These are phyloP conservation scores for Verasper variegatus DNA, from an alignment of 2,113 vertebrate genomes.

Conservation along the genomic window DNA sequence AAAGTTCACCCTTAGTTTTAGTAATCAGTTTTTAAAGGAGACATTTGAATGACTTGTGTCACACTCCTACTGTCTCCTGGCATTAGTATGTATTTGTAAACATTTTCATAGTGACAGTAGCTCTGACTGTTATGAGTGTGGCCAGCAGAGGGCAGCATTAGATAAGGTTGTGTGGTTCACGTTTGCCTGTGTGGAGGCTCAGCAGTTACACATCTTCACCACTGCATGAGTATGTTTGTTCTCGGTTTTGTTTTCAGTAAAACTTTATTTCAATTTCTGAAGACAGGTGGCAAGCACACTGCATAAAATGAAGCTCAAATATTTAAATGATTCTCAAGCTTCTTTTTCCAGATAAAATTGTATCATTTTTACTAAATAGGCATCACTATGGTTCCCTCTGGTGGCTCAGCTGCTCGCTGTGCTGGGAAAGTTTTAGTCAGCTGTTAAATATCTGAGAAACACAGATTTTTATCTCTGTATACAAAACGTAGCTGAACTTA, in stretches of 20 bases:
- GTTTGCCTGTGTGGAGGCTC: not conserved
- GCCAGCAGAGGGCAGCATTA: conserved; percentile 65
- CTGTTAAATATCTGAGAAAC: conserved; percentile 23
- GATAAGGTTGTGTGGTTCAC: conserved; percentile 9
- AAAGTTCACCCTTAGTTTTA: too few relatives aligned
- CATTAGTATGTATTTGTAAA: not conserved
- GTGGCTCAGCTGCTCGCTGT: conserved; percentile 26
- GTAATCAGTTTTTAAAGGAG: too few relatives aligned
- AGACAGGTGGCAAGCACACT: not conserved
- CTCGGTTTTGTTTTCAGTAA: not conserved
- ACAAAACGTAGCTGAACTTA: not conserved
- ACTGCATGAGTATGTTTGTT: conserved; percentile 2
- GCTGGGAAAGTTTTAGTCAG: conserved; percentile 8
- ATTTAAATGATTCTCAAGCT: not conserved
- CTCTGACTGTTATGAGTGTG: not conserved
- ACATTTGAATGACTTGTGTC: not conserved
- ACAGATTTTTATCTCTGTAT: conserved; percentile 10
- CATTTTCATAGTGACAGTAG: not conserved
- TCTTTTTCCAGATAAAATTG: not conserved
- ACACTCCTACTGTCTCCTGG: not conserved
- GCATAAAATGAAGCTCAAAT: not conserved
- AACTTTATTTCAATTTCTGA: not conserved
- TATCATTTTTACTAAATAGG: not conserved
- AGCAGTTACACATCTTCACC: not conserved
- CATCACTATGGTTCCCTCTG: conserved; percentile 23